A percentile compares a stretch with the other conserved stretches of the same genome.
Evolutionary conservation across 1,140 invertebrate genomes (phyloP).

Genomic region (Drosophila pachea): DNA sequence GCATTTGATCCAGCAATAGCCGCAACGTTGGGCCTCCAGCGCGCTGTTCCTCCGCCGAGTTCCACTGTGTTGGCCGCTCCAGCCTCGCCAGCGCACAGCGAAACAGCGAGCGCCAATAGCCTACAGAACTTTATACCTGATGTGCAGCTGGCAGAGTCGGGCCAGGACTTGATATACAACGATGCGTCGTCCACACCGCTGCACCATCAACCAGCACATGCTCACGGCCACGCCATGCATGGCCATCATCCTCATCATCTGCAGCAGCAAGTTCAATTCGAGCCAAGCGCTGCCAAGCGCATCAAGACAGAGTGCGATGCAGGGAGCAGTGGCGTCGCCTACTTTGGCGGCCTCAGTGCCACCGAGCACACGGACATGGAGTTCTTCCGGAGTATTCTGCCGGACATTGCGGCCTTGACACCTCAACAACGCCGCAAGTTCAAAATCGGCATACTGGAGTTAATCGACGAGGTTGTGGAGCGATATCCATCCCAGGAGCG

Average conservation of each 20-base stretch:
- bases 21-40: slow-evolving; percentile 46
- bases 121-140: slow-evolving; percentile 75
- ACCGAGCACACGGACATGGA: slow-evolving; percentile 72
- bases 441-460: slow-evolving; percentile 74
- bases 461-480: slow-evolving; percentile 73
- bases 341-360: slow-evolving; percentile 43
- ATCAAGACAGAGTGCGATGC: slow-evolving; percentile 73
- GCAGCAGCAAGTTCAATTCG: slow-evolving; percentile 41
- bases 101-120: slow-evolving; percentile 71
- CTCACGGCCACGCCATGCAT: slow-evolving; percentile 35
- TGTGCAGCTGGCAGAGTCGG: slow-evolving; percentile 68
- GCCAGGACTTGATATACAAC: slow-evolving; percentile 55
- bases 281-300: slow-evolving; percentile 48
- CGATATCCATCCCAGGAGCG: slow-evolving; percentile 60
- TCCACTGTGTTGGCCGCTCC: slow-evolving; percentile 14
- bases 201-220: slow-evolving; percentile 32
- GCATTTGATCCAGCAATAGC: slow-evolving; percentile 68
- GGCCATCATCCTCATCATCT: slow-evolving; percentile 36
- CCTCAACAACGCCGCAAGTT: slow-evolving; percentile 73
- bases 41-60: background rate
- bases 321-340: slow-evolving; percentile 32
- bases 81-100: slow-evolving; percentile 57
- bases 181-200: slow-evolving; percentile 45
- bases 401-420: slow-evolving; percentile 67
- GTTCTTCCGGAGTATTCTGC: slow-evolving; percentile 75